Conservation (phyloP, 2,797 vertebrate species). For the Fratercula arctica region DNA sequence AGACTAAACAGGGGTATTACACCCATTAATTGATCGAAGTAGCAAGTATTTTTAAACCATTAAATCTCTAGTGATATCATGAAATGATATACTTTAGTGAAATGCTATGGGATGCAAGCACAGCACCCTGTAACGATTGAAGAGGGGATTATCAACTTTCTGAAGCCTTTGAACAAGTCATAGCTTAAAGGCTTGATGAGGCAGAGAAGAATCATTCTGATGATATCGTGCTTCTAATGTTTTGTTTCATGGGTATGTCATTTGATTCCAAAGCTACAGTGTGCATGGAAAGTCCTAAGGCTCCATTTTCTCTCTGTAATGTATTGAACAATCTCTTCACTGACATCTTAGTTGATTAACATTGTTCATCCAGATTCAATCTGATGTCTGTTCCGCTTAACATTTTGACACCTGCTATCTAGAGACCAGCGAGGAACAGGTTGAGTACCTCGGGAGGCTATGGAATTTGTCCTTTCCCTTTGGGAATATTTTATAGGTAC, state of each 20-base stretch:
- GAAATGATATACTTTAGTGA: background rate
- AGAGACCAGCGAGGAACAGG: background rate
- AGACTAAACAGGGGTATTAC: background rate
- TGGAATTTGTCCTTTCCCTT: background rate
- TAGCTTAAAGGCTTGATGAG: background rate
- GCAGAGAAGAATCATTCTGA: background rate
- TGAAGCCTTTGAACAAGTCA: background rate
- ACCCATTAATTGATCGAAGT: background rate
- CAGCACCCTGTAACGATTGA: slow-evolving; percentile 28
- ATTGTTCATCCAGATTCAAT: background rate
- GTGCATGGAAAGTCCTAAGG: slow-evolving; percentile 5
- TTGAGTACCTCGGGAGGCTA: background rate
- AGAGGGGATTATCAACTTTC: background rate
- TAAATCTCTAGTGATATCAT: background rate
- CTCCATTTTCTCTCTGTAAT: background rate
- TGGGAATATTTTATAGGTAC: background rate
- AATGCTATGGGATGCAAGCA: slow-evolving; percentile 31
- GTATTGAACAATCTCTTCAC: background rate
- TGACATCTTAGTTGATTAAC: background rate
- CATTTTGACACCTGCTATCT: background rate
- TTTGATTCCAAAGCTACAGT: background rate
- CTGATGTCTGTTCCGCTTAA: background rate
- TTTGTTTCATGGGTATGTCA: background rate
- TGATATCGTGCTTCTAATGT: background rate
- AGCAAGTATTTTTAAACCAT: slow-evolving; percentile 24